A percentile compares a stretch with the other conserved stretches of the same genome.
Evolutionary conservation across 2,113 vertebrate genomes (phyloP).

Genomic region (Odontophorus gujanensis): DNA sequence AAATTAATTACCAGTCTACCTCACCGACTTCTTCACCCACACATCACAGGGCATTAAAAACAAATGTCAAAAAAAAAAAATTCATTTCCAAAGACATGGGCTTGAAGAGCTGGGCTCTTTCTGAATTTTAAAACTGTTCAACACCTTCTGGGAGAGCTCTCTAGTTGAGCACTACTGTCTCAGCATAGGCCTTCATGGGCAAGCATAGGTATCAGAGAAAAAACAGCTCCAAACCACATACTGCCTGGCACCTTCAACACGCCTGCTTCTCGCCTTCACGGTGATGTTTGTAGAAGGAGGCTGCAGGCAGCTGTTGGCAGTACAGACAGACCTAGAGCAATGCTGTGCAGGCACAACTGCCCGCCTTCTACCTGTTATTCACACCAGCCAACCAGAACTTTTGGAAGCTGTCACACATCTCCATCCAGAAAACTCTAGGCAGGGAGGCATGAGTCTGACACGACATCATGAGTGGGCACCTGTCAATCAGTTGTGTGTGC

Average conservation of each 20-base stretch:
- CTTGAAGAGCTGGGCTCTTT: not conserved
- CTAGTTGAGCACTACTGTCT: not conserved
- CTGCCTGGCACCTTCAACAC: not conserved
- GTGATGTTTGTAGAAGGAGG: not conserved
- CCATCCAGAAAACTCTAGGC: not conserved
- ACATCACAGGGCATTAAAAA: constrained; percentile 67
- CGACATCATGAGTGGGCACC: fast-evolving
- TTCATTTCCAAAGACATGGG: constrained; percentile 21
- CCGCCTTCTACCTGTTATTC: not conserved
- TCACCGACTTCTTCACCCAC: constrained; percentile 58
- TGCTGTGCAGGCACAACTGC: not conserved
- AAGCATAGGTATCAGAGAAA: not conserved
- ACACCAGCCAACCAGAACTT: not conserved
- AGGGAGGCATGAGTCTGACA: not conserved
- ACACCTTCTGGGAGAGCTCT: not conserved
- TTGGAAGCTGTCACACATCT: not conserved
- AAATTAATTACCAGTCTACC: constrained; percentile 73
- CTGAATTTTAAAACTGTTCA: constrained; percentile 45
- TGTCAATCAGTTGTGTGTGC: not conserved
- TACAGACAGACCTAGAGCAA: not conserved
- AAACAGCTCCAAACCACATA: constrained; percentile 8
- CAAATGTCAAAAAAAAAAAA: constrained; percentile 52
- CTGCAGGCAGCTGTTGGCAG: not conserved
- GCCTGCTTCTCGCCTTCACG: not conserved
- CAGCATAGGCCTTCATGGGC: not conserved